These are phyloP conservation scores for Drosophila subpulchrella DNA, from an alignment of 1,140 invertebrate species.

Conservation along the genomic window DNA sequence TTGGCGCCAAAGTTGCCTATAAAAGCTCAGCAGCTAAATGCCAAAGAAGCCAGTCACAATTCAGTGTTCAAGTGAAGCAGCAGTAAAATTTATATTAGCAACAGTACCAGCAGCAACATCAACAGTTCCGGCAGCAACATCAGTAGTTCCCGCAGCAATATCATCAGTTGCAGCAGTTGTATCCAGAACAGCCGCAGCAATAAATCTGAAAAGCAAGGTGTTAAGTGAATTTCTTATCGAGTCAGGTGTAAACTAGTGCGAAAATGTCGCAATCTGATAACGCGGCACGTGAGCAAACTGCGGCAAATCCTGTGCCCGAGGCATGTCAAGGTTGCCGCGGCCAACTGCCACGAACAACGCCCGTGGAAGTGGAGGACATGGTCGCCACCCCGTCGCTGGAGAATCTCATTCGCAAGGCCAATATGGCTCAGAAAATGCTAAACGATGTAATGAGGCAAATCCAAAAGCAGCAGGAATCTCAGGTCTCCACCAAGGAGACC, in stretches of 20 bases:
- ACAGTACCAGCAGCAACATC: conserved; percentile 4
- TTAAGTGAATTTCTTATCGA: conserved; percentile 42
- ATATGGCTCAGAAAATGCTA: conserved; percentile 58
- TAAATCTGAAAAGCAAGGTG: conserved; percentile 11
- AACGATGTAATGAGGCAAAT: conserved; percentile 51
- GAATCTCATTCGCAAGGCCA: conserved; percentile 51
- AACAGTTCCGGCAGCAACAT: background rate
- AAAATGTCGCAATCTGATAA: conserved; percentile 62
- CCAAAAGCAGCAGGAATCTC: conserved; percentile 24
- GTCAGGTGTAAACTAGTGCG: conserved; percentile 37
- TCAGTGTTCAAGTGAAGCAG: conserved; percentile 33
- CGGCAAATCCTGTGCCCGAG: conserved; percentile 23
- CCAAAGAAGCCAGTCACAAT: conserved; percentile 19
- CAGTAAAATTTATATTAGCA: background rate
- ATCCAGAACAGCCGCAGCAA: conserved; percentile 9
- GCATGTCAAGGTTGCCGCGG: conserved; percentile 57
- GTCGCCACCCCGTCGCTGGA: conserved; percentile 39
- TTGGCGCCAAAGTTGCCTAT: conserved; percentile 36
- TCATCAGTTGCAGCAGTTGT: background rate
- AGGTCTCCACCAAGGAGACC: background rate
- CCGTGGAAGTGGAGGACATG: conserved; percentile 64
- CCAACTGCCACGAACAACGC: conserved; percentile 34
- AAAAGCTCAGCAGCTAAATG: conserved; percentile 4
- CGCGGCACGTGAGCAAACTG: conserved; percentile 21
- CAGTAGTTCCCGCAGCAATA: background rate